Conservation (phyloP, 37 sponge, comb jelly and placozoan genomes). For the Agelas oroides region DNA sequence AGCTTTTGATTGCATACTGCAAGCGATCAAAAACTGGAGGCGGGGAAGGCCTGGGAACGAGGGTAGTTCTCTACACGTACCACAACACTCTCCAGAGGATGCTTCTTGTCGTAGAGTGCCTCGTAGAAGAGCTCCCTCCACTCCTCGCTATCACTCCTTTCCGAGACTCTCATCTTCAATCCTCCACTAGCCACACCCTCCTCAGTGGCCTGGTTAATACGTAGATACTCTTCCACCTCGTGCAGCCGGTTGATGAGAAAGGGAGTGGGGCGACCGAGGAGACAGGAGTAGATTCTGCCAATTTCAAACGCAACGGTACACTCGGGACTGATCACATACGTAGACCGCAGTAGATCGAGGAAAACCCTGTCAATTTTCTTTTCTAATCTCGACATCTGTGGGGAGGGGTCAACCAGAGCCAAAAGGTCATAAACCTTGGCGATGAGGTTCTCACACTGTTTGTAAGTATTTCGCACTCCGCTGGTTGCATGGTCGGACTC, state of each 20-base stretch:
- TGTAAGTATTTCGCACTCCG: neutral
- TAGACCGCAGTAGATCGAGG: conserved; percentile 42
- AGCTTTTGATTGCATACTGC: too few species aligned
- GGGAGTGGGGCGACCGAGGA: conserved; percentile 62
- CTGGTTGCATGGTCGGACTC: conserved; percentile 35
- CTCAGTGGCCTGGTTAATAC: neutral
- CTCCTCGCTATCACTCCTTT: conserved; percentile 6
- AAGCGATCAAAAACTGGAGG: too few species aligned
- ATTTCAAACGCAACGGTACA: conserved; percentile 20
- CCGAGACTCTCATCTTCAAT: neutral
- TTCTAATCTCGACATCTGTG: conserved; percentile 35
- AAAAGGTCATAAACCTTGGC: conserved; percentile 53
- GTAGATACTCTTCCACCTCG: conserved; percentile 73
- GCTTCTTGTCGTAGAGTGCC: conserved; percentile 54
- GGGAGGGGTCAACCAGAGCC: conserved; percentile 59
- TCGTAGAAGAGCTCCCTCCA: conserved; percentile 70
- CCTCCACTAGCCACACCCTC: neutral
- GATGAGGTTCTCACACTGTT: conserved; percentile 15
- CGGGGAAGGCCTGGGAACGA: too few species aligned
- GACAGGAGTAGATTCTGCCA: conserved; percentile 70
- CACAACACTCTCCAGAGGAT: conserved; percentile 79
- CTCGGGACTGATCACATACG: neutral
- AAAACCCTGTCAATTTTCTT: conserved; percentile 64
- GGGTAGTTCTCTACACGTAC: too few species aligned
- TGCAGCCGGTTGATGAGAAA: conserved; percentile 68